phyloP scores from a whole-genome alignment of 2,888 invertebrate species.

The Poecilobothrus nobilitatus region DNA sequence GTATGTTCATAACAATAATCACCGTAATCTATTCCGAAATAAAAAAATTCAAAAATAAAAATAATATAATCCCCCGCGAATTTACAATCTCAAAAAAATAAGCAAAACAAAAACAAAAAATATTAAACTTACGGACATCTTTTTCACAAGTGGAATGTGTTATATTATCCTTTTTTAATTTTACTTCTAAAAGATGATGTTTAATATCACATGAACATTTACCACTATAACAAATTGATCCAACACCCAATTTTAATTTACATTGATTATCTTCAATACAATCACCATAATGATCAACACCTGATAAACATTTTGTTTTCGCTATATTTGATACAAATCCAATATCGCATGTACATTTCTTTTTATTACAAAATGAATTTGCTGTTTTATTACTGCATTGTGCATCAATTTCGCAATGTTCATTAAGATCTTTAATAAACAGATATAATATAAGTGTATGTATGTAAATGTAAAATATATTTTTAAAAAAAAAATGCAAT shows the following conservation, averaged over 20 bases:
- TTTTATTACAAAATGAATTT: conserved; percentile 21
- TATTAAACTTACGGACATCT: conserved; percentile 18
- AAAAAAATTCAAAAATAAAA: background rate
- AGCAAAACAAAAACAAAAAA: background rate
- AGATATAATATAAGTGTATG: too few relatives aligned
- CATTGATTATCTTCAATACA: conserved; percentile 29
- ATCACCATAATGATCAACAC: conserved; percentile 22
- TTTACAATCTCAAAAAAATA: too few relatives aligned
- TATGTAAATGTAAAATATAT: background rate
- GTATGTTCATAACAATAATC: conserved; percentile 27
- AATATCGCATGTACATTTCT: conserved; percentile 25
- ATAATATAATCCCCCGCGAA: background rate
- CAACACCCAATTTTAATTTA: conserved; percentile 25
- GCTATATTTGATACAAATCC: conserved; percentile 22
- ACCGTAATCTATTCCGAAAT: conserved; percentile 22
- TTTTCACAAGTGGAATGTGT: conserved; percentile 18
- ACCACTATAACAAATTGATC: conserved; percentile 25
- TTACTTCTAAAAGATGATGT: conserved; percentile 22
- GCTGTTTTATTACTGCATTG: conserved; percentile 28
- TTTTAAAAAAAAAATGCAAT: background rate
- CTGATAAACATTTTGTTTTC: conserved; percentile 23
- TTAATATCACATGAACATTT: conserved; percentile 27
- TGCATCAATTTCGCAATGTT: conserved; percentile 17
- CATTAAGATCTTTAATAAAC: conserved; percentile 16
- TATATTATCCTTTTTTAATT: conserved; percentile 10